phyloP scores from a whole-genome alignment of 1,140 invertebrate genomes.

The Cheumatopsyche charites region DNA sequence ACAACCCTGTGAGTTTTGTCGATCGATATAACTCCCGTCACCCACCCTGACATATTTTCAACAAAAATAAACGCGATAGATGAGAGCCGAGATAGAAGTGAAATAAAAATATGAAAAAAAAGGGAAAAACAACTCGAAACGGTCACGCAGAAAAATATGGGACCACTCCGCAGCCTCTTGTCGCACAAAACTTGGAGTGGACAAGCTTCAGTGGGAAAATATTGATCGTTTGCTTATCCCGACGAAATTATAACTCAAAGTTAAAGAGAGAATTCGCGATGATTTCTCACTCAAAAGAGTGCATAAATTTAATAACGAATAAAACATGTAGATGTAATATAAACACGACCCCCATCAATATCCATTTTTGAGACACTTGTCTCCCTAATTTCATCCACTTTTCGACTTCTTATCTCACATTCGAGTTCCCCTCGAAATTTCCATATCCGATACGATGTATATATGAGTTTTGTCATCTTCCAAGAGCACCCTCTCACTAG shows the following conservation, averaged over 20 bases:
- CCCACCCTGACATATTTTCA: not conserved
- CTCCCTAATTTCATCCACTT: constrained; percentile 21
- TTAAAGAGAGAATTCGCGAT: not conserved
- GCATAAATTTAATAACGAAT: no score
- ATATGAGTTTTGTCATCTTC: constrained; percentile 6
- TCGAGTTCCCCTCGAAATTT: not conserved
- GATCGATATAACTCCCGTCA: not conserved
- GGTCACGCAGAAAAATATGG: constrained; percentile 17
- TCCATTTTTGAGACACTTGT: constrained; percentile 2
- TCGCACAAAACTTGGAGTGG: constrained; percentile 21
- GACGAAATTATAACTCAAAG: constrained; percentile 11
- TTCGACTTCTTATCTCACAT: not conserved
- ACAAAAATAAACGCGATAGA: constrained; percentile 10
- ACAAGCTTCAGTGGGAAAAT: constrained; percentile 16
- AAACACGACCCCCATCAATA: constrained; percentile 4
- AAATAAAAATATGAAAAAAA: constrained; percentile 12
- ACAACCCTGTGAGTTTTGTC: not conserved
- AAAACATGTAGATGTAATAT: not conserved
- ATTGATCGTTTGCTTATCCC: constrained; percentile 31
- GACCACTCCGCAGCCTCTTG: constrained; percentile 1
- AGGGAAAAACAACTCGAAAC: constrained; percentile 15
- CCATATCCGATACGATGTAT: constrained; percentile 1
- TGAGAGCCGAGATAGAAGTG: not conserved
- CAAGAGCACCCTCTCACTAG: not conserved
- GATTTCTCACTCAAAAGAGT: no score